phyloP scores from a whole-genome alignment of 2,888 invertebrate genomes.

The Pollenia griseotomentosa region DNA sequence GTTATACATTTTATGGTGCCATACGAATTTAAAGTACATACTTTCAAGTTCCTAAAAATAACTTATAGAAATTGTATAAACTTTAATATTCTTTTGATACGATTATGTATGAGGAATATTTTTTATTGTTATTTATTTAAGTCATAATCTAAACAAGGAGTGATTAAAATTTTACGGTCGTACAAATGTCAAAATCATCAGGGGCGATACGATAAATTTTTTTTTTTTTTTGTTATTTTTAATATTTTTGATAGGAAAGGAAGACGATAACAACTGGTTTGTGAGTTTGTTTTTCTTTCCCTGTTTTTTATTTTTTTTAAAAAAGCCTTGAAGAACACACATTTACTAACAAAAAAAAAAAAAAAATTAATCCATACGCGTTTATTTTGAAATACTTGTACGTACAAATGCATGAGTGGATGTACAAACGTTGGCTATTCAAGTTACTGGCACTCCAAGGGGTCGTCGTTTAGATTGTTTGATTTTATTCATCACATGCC shows the following conservation, averaged over 20 bases:
- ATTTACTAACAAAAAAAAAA: slow-evolving; percentile 7
- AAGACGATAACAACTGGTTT: slow-evolving; percentile 39
- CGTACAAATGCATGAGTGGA: neutral
- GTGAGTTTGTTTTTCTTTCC: slow-evolving; percentile 15
- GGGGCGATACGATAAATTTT: slow-evolving; percentile 60
- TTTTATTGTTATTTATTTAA: slow-evolving; percentile 27
- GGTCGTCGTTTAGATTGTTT: slow-evolving; percentile 59
- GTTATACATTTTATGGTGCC: slow-evolving; percentile 28
- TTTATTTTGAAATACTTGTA: slow-evolving; percentile 7
- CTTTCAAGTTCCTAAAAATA: slow-evolving; percentile 22
- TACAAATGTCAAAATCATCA: slow-evolving; percentile 74
- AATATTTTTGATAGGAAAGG: neutral
- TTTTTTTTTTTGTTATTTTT: neutral
- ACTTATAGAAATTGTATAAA: neutral
- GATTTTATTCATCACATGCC: slow-evolving; percentile 44
- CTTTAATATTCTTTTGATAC: slow-evolving; percentile 38
- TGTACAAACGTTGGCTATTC: slow-evolving; percentile 10
- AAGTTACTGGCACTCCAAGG: slow-evolving; percentile 58
- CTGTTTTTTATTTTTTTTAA: slow-evolving; percentile 19
- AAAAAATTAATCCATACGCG: slow-evolving; percentile 45
- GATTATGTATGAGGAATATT: slow-evolving; percentile 44
- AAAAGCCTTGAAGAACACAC: slow-evolving; percentile 33
- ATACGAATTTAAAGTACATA: slow-evolving; percentile 38
- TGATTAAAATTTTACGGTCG: slow-evolving; percentile 76
- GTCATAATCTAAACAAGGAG: slow-evolving; percentile 71